A percentile compares a stretch with the other conserved stretches of the same genome.
phyloP scores from a whole-genome alignment of 1,140 invertebrate species.

The Magallana ariakensis region DNA sequence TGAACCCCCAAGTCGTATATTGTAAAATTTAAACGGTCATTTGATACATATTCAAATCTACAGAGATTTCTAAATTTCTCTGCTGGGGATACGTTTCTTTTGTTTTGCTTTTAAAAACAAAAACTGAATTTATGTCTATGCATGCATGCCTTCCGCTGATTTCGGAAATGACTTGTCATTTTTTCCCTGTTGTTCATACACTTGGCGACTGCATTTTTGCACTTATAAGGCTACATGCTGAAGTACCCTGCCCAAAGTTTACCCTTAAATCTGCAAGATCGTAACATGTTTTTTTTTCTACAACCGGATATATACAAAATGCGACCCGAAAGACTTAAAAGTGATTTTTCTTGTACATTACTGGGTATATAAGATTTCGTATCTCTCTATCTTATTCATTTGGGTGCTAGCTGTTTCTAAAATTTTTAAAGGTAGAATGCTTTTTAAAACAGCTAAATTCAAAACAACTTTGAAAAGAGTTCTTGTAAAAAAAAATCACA shows the following conservation, averaged over 20 bases:
- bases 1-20: conserved; percentile 11
- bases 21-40: conserved; percentile 18
- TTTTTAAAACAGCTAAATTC: too few species aligned
- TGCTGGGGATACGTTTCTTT: conserved; percentile 2
- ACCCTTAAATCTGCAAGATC: neutral
- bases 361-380: too few species aligned
- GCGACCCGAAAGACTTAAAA: too few species aligned
- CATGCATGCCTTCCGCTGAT: neutral
- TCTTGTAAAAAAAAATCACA: too few species aligned
- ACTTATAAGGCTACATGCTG: neutral
- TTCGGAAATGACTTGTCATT: conserved; percentile 30
- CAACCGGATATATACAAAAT: too few species aligned
- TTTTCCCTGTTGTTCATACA: neutral
- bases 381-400: too few species aligned
- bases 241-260: neutral
- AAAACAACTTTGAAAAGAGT: too few species aligned
- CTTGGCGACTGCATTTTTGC: neutral
- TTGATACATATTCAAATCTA: conserved; percentile 25
- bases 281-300: neutral
- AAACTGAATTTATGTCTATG: neutral
- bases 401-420: too few species aligned
- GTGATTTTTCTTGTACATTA: too few species aligned
- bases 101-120: neutral
- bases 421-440: too few species aligned
- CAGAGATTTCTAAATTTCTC: conserved; percentile 1